phyloP scores from a whole-genome alignment of 2,113 vertebrate genomes.

The Spermophilus dauricus region DNA sequence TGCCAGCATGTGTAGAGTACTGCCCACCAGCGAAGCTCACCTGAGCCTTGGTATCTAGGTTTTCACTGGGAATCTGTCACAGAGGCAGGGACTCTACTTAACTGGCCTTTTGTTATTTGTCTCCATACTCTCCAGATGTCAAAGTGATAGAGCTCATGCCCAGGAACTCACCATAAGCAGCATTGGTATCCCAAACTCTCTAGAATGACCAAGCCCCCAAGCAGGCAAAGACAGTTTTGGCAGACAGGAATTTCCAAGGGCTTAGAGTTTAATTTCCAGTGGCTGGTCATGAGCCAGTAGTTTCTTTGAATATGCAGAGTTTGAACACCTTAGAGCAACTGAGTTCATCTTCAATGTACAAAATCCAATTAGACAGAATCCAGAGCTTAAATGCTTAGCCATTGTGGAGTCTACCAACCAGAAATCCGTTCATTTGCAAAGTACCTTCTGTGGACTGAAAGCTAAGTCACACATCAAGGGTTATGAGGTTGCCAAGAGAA shows the following conservation, averaged over 20 bases:
- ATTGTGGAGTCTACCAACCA: not conserved
- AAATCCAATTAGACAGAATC: not conserved
- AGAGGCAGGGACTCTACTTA: accelerated
- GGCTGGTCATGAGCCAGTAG: not conserved
- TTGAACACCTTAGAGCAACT: not conserved
- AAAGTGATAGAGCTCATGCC: not conserved
- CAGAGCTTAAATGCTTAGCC: not conserved
- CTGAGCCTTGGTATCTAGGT: not conserved
- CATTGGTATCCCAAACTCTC: not conserved
- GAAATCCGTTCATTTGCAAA: not conserved
- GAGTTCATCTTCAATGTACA: not conserved
- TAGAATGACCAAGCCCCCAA: not conserved
- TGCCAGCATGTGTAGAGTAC: accelerated
- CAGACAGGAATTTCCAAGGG: not conserved
- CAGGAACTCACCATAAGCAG: not conserved
- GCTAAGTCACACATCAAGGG: not conserved
- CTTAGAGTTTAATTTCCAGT: not conserved
- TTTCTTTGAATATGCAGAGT: not conserved
- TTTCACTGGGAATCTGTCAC: not conserved
- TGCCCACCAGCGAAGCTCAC: not conserved
- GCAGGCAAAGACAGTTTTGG: not conserved
- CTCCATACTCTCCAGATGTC: not conserved
- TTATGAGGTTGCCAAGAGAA: not conserved
- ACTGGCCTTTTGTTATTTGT: not conserved
- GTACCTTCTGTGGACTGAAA: not conserved